These are phyloP conservation scores for Prionailurus bengalensis DNA, from an alignment of 2,113 vertebrate genomes.

Conservation along the genomic window DNA sequence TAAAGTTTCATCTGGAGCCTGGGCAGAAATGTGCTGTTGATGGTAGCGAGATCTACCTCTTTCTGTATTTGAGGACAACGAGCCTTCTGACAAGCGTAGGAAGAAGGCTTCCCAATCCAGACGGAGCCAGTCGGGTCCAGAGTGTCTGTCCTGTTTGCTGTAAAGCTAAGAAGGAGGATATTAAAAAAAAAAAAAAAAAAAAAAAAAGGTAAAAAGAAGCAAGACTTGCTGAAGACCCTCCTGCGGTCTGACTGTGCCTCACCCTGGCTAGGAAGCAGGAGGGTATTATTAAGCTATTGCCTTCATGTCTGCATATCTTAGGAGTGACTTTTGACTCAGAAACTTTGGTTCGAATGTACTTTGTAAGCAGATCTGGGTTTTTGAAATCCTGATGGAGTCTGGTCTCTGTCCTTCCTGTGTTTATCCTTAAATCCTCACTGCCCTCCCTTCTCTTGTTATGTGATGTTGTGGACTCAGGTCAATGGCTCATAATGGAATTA, in stretches of 20 bases:
- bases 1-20: slow-evolving; percentile 64
- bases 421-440: not conserved
- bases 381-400: not conserved
- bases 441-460: not conserved
- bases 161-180: not conserved
- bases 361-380: slow-evolving; percentile 43
- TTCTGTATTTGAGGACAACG: slow-evolving; percentile 57
- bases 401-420: not conserved
- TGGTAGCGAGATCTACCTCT: not conserved
- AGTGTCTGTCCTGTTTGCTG: not conserved
- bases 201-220: not conserved
- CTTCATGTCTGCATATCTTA: slow-evolving; percentile 34
- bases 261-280: not conserved
- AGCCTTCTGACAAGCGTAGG: not conserved
- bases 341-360: slow-evolving; percentile 8
- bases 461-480: not conserved
- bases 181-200: not conserved
- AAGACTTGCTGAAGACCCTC: not conserved
- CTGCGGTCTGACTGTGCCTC: not conserved
- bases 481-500: not conserved
- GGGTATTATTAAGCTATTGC: not conserved
- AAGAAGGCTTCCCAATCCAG: not conserved
- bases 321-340: slow-evolving; percentile 21
- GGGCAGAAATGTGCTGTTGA: not conserved
- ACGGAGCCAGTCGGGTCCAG: not conserved